These are phyloP conservation scores for Agriotes lineatus DNA, from an alignment of 2,888 invertebrate genomes.

Conservation along the genomic window DNA sequence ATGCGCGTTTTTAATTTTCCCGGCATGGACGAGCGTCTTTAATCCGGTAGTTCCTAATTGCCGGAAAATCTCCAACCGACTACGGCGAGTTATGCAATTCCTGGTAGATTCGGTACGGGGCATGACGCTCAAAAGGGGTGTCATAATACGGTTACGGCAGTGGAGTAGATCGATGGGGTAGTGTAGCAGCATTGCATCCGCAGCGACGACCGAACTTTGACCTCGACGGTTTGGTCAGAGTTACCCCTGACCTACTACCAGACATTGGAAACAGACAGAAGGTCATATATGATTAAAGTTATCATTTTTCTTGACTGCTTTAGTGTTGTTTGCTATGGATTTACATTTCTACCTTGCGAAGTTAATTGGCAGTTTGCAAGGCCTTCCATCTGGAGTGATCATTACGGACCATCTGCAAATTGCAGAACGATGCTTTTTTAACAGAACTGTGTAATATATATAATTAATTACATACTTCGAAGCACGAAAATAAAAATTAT, in stretches of 20 bases:
- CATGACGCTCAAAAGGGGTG: slow-evolving; percentile 37
- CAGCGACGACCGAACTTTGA: slow-evolving; percentile 51
- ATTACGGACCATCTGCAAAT: no score
- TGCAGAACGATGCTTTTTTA: no score
- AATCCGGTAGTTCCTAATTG: neutral
- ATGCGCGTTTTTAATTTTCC: no score
- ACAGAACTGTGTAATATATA: no score
- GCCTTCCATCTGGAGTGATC: no score
- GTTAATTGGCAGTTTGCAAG: no score
- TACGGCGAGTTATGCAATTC: neutral
- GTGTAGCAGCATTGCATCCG: slow-evolving; percentile 49
- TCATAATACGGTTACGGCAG: slow-evolving; percentile 48
- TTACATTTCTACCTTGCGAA: no score
- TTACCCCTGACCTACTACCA: slow-evolving; percentile 45
- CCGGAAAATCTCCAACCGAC: neutral
- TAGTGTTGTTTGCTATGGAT: no score
- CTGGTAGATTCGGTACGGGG: slow-evolving; percentile 5
- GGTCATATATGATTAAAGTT: slow-evolving; percentile 35
- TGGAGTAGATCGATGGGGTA: slow-evolving; percentile 47
- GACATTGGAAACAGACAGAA: slow-evolving; percentile 41
- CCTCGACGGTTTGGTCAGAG: slow-evolving; percentile 43
- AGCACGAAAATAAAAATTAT: no score
- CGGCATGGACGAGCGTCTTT: neutral
- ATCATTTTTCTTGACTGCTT: neutral
- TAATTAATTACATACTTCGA: no score